A percentile compares a stretch with the other conserved stretches of the same genome.
These are phyloP conservation scores for Caerostris extrusa DNA, from an alignment of 1,140 invertebrate species.

Conservation along the genomic window DNA sequence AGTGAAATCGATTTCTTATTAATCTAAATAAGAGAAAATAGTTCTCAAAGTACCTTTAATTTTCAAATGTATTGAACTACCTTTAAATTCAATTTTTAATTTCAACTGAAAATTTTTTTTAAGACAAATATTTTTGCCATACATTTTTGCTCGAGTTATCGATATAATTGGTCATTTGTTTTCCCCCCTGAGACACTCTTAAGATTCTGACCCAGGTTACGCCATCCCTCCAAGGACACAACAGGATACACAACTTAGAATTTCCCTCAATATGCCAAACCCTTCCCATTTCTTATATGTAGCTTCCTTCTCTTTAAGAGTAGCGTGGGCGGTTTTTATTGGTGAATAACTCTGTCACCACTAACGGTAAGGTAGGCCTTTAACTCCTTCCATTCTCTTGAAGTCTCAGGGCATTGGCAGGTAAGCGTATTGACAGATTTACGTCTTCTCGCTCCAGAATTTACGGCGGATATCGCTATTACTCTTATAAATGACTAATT, in stretches of 20 bases:
- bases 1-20: too few relatives aligned
- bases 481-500: conserved; percentile 66
- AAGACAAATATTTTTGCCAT: too few relatives aligned
- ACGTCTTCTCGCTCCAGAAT: conserved; percentile 22
- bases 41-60: too few relatives aligned
- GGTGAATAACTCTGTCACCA: conserved; percentile 68
- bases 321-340: conserved; percentile 42
- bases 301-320: not conserved
- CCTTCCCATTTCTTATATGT: conserved; percentile 20
- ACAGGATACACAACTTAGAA: not conserved
- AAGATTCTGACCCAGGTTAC: not conserved
- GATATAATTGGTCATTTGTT: not conserved
- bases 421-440: conserved; percentile 59
- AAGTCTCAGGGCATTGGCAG: conserved; percentile 44
- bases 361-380: conserved; percentile 30
- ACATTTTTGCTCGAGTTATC: too few relatives aligned
- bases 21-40: too few relatives aligned
- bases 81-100: too few relatives aligned
- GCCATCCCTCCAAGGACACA: not conserved
- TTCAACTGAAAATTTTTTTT: too few relatives aligned
- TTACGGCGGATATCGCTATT: conserved; percentile 47
- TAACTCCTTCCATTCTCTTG: not conserved
- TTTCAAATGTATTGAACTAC: too few relatives aligned
- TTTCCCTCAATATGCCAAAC: not conserved
- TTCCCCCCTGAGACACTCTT: too few relatives aligned